These are phyloP conservation scores for Ormyrus nitidulus DNA, from an alignment of 2,888 invertebrate genomes.

Conservation along the genomic window DNA sequence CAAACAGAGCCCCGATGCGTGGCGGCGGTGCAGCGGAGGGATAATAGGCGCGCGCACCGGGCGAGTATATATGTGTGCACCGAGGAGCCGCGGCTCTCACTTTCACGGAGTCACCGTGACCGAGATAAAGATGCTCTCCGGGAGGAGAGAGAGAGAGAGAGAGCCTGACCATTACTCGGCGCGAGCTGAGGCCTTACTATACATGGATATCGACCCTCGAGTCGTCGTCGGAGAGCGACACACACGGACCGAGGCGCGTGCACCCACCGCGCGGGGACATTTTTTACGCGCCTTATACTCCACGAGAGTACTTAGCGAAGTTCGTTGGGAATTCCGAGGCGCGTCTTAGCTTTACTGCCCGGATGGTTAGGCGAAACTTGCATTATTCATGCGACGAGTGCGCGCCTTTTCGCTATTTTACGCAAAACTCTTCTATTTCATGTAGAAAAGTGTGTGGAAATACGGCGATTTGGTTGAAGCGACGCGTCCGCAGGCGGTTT, in stretches of 20 bases:
- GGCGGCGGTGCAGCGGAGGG: conserved; percentile 6
- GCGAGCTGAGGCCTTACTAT: conserved; percentile 13
- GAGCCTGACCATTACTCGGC: conserved; percentile 20
- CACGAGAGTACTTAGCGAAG: conserved; percentile 9
- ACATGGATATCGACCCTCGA: conserved; percentile 32
- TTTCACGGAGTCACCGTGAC: conserved; percentile 74
- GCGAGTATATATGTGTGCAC: conserved; percentile 52
- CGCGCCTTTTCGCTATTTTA: too few species aligned
- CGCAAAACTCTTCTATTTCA: too few species aligned
- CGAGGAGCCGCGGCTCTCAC: conserved; percentile 68
- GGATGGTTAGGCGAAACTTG: not conserved
- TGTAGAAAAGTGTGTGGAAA: too few species aligned
- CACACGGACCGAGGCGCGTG: not conserved
- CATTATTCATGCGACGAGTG: too few species aligned
- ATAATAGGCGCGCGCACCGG: not conserved
- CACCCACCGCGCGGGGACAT: not conserved
- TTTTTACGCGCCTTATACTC: not conserved
- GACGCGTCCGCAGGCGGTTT: too few species aligned
- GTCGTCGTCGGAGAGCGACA: not conserved
- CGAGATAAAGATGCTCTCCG: conserved; percentile 70
- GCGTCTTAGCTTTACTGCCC: not conserved
- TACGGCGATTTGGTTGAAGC: too few species aligned
- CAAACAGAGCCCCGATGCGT: too few species aligned
- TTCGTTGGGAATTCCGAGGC: conserved; percentile 32
- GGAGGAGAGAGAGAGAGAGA: too few species aligned